phyloP scores from a whole-genome alignment of 2,888 invertebrate species.

The Volucella inflata region DNA sequence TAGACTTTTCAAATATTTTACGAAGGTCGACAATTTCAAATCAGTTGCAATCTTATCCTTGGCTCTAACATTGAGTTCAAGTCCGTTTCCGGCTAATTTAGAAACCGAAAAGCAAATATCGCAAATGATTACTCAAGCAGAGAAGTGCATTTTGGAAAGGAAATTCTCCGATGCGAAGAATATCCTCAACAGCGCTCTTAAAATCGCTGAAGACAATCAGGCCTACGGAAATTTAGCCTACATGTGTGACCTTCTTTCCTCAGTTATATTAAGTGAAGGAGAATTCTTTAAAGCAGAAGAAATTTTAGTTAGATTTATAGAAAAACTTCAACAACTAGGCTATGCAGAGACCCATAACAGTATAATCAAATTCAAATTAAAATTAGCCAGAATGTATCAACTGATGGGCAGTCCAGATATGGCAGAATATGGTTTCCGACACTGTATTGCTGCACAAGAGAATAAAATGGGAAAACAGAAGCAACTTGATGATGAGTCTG shows the following conservation, averaged over 20 bases:
- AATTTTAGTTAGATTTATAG: constrained; percentile 82
- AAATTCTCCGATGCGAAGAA: constrained; percentile 82
- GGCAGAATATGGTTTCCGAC: constrained; percentile 84
- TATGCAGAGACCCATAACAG: constrained; percentile 81
- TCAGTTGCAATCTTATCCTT: constrained; percentile 17
- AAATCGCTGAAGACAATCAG: constrained; percentile 82
- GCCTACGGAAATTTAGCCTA: constrained; percentile 77
- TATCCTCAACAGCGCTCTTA: constrained; percentile 82
- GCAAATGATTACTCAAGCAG: constrained; percentile 65
- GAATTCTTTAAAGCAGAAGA: constrained; percentile 82
- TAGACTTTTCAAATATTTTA: not conserved
- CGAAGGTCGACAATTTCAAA: not conserved
- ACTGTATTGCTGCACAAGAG: constrained; percentile 82
- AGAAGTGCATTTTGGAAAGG: constrained; percentile 66
- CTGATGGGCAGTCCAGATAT: constrained; percentile 80
- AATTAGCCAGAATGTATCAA: constrained; percentile 83
- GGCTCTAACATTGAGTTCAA: not conserved
- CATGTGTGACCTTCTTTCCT: constrained; percentile 83
- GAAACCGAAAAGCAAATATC: constrained; percentile 73
- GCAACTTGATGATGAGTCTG: constrained; percentile 82
- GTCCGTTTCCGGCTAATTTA: constrained; percentile 54
- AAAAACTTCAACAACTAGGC: constrained; percentile 82
- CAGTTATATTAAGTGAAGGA: constrained; percentile 83
- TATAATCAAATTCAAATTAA: constrained; percentile 83
- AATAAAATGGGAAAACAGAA: constrained; percentile 81